Percentiles rank a stretch among this genome's conserved stretches.
phyloP scores from a whole-genome alignment of 2,113 vertebrate genomes.

The Clupea harengus region DNA sequence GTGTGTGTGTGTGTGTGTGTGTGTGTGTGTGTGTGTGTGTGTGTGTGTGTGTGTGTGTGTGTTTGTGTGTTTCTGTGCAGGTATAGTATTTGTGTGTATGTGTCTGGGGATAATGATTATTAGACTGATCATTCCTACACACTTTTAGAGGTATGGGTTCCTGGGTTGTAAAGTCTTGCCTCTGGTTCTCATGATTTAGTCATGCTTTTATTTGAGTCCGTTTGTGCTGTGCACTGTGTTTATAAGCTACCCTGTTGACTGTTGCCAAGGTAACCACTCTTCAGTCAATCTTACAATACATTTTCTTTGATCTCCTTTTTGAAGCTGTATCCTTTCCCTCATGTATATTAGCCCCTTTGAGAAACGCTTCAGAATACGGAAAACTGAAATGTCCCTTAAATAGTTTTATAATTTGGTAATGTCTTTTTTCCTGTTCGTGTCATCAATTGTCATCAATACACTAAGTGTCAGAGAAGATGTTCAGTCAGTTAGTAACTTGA shows the following conservation, averaged over 20 bases:
- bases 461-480: neutral
- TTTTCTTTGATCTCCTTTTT: neutral
- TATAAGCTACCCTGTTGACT: neutral
- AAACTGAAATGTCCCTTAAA: neutral
- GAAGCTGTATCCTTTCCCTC: neutral
- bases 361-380: neutral
- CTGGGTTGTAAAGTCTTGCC: neutral
- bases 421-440: neutral
- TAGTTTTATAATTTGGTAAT: neutral
- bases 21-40: slow-evolving; percentile 18
- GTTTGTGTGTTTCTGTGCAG: neutral
- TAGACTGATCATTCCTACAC: neutral
- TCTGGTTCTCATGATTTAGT: neutral
- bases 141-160: neutral
- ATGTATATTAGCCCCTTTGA: neutral
- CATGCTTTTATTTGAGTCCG: neutral
- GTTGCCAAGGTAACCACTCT: neutral
- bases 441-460: neutral
- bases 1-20: neutral
- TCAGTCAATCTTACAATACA: neutral
- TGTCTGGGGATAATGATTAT: neutral
- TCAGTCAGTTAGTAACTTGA: too few species aligned
- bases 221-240: neutral
- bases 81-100: neutral
- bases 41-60: slow-evolving; percentile 11